phyloP scores from a whole-genome alignment of 2,113 vertebrate species.

The Chaetorhynchus papuensis region DNA sequence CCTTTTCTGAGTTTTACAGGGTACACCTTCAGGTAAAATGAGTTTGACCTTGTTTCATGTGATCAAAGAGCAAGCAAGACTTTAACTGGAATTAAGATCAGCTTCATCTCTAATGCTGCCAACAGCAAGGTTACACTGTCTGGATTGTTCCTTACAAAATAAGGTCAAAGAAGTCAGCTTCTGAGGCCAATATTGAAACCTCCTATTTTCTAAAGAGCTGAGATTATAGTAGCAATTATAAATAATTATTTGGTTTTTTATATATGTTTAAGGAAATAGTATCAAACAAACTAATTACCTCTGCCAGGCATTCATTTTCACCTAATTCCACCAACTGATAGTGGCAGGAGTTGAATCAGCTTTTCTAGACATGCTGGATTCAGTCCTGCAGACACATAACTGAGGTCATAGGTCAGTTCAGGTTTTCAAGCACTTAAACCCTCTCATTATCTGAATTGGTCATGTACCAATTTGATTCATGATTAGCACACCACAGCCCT shows the following conservation, averaged over 20 bases:
- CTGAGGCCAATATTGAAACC: not conserved
- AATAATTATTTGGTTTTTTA: not conserved
- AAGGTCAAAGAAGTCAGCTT: not conserved
- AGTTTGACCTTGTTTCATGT: constrained; percentile 13
- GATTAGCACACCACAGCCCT: not conserved
- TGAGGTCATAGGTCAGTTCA: not conserved
- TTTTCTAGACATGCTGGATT: not conserved
- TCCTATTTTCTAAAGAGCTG: not conserved
- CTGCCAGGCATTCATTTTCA: not conserved
- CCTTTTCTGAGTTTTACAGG: not conserved
- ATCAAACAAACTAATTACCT: not conserved
- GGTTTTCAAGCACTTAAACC: not conserved
- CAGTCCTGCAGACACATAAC: not conserved
- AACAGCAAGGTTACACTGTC: not conserved
- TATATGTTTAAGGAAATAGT: not conserved
- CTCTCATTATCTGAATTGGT: not conserved
- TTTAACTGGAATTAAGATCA: constrained; percentile 10
- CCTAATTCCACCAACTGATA: not conserved
- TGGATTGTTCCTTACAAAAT: not conserved
- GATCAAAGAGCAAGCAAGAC: constrained; percentile 17
- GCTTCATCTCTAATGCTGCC: not conserved
- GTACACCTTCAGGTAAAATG: constrained; percentile 6
- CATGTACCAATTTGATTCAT: not conserved
- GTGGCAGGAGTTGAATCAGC: not conserved
- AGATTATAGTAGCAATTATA: not conserved